Evolutionary conservation across 2,888 invertebrate species (phyloP), one percentile per base, ranked within the genome.

Genomic region (Mantis religiosa): DNA sequence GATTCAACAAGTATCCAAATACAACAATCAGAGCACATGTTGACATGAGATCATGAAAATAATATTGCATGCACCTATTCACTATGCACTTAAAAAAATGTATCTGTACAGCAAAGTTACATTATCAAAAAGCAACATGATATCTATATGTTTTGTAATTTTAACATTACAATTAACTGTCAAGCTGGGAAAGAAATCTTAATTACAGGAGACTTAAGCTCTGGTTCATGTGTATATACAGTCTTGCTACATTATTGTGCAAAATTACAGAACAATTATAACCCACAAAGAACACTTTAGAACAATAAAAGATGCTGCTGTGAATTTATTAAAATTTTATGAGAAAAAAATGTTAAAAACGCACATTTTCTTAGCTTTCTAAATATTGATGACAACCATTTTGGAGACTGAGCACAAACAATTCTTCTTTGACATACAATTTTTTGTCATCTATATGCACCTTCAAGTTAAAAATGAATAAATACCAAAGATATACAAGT

Each of bases 41-140:
- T 85, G 85, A 86, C 81, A 86, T 86, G 86, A 86, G 86, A 86
- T 86, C 86, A 86, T 81, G 81, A 81, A 28, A 86, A 9, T 27
- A 54, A 85, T 71, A 71, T 71, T 30, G 30, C 81, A 28, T 71
- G 20, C 81, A 81, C 27, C 54, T 86, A 54, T 71, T n/a, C 27
- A 20, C 14, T 81, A 14, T 47, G 28, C 86, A 86, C 54, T 86
- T 71, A 28, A 81, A n/a, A 85, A 86, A 71, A 81, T 28, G 6
- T 81, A 30, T 27, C 15, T 30, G 54, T 47, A 84, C 30, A 30
- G 30, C 84, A n/a, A 84, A 25, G 41, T 71, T 27, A 71, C 25
- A 71, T 20, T 81, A 86, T 86, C 54, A 47, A 85, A n/a, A 47
- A 85, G 41, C 54, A 47, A 25, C 28, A 85, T 85, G 84, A 34